A percentile compares a stretch with the other conserved stretches of the same genome.
Evolutionary conservation across 1,140 invertebrate genomes (phyloP).

Genomic region (Neotoxoptera formosana): DNA sequence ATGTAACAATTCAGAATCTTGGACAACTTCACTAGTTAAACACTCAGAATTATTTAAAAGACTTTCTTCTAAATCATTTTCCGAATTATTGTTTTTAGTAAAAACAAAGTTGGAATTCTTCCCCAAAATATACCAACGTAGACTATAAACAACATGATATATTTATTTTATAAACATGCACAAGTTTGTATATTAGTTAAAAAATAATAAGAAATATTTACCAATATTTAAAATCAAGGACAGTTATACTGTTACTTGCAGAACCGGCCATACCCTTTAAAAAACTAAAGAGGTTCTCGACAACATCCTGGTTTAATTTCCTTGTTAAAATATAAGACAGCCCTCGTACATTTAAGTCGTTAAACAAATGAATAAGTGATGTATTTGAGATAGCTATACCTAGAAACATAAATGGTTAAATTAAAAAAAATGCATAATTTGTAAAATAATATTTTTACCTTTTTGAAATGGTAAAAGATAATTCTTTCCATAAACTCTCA

Average conservation of each 20-base stretch:
- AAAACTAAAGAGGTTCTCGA: background rate
- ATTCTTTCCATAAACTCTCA: background rate
- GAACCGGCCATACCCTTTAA: background rate
- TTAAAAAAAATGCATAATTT: background rate
- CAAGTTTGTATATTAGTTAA: too few species aligned
- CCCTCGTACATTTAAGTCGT: background rate
- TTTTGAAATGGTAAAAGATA: background rate
- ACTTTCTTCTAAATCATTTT: too few species aligned
- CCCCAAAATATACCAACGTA: too few species aligned
- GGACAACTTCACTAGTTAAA: too few species aligned
- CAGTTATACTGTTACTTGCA: background rate
- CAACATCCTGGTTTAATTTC: background rate
- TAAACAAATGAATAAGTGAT: background rate
- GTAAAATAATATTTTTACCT: background rate
- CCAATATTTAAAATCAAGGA: background rate
- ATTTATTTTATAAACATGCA: too few species aligned
- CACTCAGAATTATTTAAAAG: too few species aligned
- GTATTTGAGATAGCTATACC: background rate
- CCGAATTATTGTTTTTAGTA: too few species aligned
- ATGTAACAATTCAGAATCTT: too few species aligned
- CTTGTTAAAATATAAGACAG: background rate
- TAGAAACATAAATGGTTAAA: background rate
- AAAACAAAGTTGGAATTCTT: too few species aligned
- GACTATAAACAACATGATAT: too few species aligned
- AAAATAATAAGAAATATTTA: background rate